phyloP scores from a whole-genome alignment of 1,140 invertebrate species.

The Colletes latitarsis region DNA sequence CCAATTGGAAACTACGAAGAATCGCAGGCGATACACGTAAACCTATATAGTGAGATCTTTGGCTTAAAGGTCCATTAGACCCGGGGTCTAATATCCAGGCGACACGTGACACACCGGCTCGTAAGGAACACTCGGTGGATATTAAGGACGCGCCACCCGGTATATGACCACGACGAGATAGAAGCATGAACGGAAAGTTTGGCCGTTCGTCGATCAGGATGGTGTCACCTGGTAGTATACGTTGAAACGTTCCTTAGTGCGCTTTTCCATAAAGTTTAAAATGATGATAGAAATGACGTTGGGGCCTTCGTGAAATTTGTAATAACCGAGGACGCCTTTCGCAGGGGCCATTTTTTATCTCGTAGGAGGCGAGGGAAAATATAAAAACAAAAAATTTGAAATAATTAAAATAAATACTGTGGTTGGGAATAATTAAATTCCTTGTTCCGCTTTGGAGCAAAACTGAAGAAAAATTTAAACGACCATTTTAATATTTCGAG shows the following conservation, averaged over 20 bases:
- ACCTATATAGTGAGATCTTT: slow-evolving; percentile 61
- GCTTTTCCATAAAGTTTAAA: not conserved
- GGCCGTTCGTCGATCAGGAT: slow-evolving; percentile 44
- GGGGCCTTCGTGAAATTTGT: not conserved
- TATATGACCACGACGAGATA: slow-evolving; percentile 55
- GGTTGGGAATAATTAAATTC: too few relatives aligned
- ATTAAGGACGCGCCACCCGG: slow-evolving; percentile 71
- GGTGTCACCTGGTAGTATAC: slow-evolving; percentile 9
- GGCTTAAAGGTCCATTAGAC: slow-evolving; percentile 73
- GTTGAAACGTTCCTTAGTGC: not conserved
- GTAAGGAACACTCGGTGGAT: slow-evolving; percentile 72
- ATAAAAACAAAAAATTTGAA: not conserved
- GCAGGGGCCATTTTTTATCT: not conserved
- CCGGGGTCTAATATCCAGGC: slow-evolving; percentile 68
- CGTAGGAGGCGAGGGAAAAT: not conserved
- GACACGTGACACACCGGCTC: slow-evolving; percentile 70
- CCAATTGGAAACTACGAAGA: not conserved
- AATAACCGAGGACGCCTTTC: not conserved
- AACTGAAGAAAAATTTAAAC: too few relatives aligned
- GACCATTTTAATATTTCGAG: too few relatives aligned
- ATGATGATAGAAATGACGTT: not conserved
- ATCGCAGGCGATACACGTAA: slow-evolving; percentile 42
- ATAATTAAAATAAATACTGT: too few relatives aligned
- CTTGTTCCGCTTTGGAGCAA: too few relatives aligned
- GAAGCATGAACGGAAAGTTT: slow-evolving; percentile 51